These are phyloP conservation scores for Oligia strigilis DNA, from an alignment of 2,888 invertebrate genomes.

Conservation along the genomic window DNA sequence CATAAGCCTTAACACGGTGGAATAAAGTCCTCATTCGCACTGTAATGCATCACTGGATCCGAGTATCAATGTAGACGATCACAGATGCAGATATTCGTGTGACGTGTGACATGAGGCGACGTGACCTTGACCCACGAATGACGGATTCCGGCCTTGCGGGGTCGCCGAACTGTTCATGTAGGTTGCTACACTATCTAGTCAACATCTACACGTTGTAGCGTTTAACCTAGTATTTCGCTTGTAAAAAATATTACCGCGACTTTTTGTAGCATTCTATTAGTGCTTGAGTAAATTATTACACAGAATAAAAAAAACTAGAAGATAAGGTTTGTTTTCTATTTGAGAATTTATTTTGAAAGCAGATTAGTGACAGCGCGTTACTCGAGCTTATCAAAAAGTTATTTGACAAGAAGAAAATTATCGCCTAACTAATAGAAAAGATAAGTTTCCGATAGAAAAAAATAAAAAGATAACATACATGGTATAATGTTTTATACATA, in stretches of 20 bases:
- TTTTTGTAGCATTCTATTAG: conserved; percentile 53
- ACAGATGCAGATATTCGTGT: conserved; percentile 87
- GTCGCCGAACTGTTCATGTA: conserved; percentile 82
- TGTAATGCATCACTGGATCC: conserved; percentile 68
- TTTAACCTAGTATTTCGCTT: conserved; percentile 66
- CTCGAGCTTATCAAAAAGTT: conserved; percentile 61
- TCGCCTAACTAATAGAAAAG: conserved; percentile 54
- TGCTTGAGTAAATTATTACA: conserved; percentile 48
- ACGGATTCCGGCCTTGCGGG: conserved; percentile 89
- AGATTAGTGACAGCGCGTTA: conserved; percentile 42
- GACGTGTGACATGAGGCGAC: conserved; percentile 83
- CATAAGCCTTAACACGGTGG: conserved; percentile 77
- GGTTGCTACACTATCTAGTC: conserved; percentile 80
- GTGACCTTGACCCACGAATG: conserved; percentile 88
- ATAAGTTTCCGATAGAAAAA: conserved; percentile 51
- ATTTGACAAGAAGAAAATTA: conserved; percentile 60
- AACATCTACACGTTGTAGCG: conserved; percentile 71
- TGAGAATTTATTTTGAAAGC: conserved; percentile 44
- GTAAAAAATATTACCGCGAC: conserved; percentile 58
- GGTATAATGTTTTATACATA: conserved; percentile 54
- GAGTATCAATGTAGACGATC: conserved; percentile 87
- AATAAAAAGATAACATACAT: conserved; percentile 53
- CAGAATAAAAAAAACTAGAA: conserved; percentile 32
- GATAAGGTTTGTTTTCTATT: conserved; percentile 52
- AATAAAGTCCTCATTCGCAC: conserved; percentile 79